These are phyloP conservation scores for Orius laevigatus DNA, from an alignment of 1,140 invertebrate species.

Conservation along the genomic window DNA sequence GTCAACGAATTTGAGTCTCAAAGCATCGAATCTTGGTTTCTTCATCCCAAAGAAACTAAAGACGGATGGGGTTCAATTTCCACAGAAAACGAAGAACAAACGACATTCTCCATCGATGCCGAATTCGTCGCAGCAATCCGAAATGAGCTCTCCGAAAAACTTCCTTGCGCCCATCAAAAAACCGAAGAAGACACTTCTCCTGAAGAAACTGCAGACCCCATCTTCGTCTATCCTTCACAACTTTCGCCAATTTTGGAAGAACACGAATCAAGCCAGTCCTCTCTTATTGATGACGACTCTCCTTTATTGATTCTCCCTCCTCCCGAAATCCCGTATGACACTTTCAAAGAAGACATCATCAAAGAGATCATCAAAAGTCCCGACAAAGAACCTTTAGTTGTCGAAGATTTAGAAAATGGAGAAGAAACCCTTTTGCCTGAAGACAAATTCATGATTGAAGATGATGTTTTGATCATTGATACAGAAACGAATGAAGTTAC, in stretches of 20 bases:
- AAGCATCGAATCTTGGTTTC: slow-evolving; percentile 31
- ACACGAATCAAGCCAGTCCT: slow-evolving; percentile 23
- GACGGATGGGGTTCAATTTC: slow-evolving; percentile 26
- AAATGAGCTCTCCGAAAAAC: slow-evolving; percentile 49
- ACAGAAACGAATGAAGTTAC: slow-evolving; percentile 35
- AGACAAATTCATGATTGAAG: slow-evolving; percentile 21
- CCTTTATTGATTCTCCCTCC: slow-evolving; percentile 11
- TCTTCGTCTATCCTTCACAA: slow-evolving; percentile 25
- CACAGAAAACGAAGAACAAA: slow-evolving; percentile 24
- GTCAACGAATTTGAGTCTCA: slow-evolving; percentile 4
- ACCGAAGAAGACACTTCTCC: slow-evolving; percentile 26
- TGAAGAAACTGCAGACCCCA: slow-evolving; percentile 17
- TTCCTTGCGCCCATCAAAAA: slow-evolving; percentile 38
- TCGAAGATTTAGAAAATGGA: slow-evolving; percentile 19
- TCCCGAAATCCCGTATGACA: slow-evolving; percentile 10
- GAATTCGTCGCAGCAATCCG: slow-evolving; percentile 50
- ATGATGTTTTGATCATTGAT: slow-evolving; percentile 37
- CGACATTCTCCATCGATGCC: slow-evolving; percentile 43
- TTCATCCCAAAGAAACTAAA: slow-evolving; percentile 23
- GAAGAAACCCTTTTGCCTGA: slow-evolving; percentile 15
- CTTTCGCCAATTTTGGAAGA: slow-evolving; percentile 48
- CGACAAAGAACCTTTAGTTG: slow-evolving; percentile 13
- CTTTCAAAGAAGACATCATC: slow-evolving; percentile 21
- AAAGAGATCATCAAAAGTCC: slow-evolving; percentile 15
- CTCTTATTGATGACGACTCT: slow-evolving; percentile 16